Evolutionary conservation across 2,888 invertebrate genomes (phyloP).

Genomic region (Drosophila multiciliata): DNA sequence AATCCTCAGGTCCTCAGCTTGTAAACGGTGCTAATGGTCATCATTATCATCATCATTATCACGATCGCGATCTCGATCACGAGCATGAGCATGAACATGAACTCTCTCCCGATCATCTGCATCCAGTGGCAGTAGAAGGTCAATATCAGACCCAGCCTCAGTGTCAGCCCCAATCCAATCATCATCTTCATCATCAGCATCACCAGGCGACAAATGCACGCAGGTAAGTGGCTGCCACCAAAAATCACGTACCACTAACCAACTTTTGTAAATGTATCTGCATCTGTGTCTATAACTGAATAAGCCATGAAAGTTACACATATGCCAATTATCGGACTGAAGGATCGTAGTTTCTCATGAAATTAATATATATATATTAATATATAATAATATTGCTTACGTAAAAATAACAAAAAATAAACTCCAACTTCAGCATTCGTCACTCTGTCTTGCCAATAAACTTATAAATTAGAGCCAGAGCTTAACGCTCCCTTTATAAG

Average conservation of each 20-base stretch:
- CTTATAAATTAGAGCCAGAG: conserved; percentile 1
- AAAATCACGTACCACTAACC: neutral
- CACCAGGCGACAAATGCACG: conserved; percentile 77
- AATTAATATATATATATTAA: too few species aligned
- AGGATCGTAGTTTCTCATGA: neutral
- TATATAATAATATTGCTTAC: conserved; percentile 1
- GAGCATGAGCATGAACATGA: conserved; percentile 20
- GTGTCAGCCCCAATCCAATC: conserved; percentile 41
- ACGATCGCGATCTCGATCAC: conserved; percentile 6
- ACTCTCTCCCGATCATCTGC: conserved; percentile 24
- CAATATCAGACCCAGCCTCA: conserved; percentile 31
- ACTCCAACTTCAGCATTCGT: conserved; percentile 4
- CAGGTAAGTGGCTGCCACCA: conserved; percentile 73
- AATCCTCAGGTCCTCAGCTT: conserved; percentile 14
- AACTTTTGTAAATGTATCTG: neutral
- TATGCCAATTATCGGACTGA: neutral
- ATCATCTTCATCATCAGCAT: conserved; percentile 35
- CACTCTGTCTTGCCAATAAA: conserved; percentile 4
- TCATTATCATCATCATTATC: conserved; percentile 30
- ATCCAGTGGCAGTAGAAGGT: conserved; percentile 46
- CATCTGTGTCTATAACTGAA: neutral
- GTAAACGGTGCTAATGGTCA: conserved; percentile 61
- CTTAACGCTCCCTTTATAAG: conserved; percentile 23
- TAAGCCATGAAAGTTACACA: neutral
- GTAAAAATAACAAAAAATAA: neutral